Percentiles rank a stretch among this genome's conserved stretches.
Evolutionary conservation across 2,113 vertebrate genomes (phyloP).

Genomic region (Protomyctophum bolini): DNA sequence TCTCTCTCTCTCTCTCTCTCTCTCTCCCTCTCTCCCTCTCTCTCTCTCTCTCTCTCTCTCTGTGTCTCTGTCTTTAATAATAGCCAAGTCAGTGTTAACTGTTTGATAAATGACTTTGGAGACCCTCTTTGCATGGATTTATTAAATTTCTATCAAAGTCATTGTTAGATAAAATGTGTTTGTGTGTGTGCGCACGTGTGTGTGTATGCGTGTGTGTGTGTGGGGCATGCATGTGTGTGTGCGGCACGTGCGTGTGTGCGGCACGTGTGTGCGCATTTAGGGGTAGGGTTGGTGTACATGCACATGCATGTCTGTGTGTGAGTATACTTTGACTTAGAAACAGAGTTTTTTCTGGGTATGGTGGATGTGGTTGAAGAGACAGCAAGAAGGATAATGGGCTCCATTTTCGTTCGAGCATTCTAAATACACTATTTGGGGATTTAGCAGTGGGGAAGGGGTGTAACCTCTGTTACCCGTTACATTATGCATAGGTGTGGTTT

Average conservation of each 20-base stretch:
- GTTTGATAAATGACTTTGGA: slow-evolving; percentile 97
- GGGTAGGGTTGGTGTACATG: no score
- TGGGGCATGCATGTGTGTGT: slow-evolving; percentile 6
- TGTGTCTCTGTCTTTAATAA: slow-evolving; percentile 89
- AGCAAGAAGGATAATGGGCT: no score
- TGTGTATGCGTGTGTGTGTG: slow-evolving; percentile 10
- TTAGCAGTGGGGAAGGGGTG: no score
- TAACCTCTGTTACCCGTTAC: no score
- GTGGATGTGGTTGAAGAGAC: no score
- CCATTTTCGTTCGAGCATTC: no score
- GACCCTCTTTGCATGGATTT: slow-evolving; percentile 89
- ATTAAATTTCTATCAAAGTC: slow-evolving; percentile 98
- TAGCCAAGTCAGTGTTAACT: slow-evolving; percentile 92
- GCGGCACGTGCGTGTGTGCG: neutral
- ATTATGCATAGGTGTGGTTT: no score
- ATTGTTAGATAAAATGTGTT: neutral
- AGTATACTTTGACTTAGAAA: no score
- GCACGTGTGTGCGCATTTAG: neutral
- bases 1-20: slow-evolving; percentile 89
- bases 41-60: slow-evolving; percentile 89
- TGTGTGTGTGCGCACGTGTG: neutral
- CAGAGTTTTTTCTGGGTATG: no score
- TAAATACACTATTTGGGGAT: no score
- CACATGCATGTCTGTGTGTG: no score
- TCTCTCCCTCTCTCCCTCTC: slow-evolving; percentile 1